Evolutionary conservation across 2,113 vertebrate species (phyloP).

Genomic region (Physeter macrocephalus): DNA sequence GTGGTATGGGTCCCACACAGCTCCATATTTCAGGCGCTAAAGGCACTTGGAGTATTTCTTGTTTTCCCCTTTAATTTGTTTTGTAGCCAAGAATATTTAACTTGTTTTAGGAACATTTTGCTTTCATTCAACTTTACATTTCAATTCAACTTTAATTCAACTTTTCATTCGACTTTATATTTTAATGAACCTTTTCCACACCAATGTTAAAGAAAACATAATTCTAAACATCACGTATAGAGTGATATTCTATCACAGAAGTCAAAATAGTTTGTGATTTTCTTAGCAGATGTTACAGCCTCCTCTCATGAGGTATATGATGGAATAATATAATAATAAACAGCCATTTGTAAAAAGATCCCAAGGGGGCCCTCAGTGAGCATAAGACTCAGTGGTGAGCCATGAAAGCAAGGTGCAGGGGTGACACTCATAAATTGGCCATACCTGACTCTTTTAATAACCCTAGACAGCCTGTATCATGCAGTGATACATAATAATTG

Average conservation of each 20-base stretch:
- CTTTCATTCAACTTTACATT: not conserved
- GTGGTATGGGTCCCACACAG: accelerated
- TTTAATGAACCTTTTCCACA: not conserved
- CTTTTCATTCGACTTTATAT: not conserved
- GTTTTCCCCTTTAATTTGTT: not conserved
- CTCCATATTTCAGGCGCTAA: not conserved
- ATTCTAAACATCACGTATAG: not conserved
- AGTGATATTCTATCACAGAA: not conserved
- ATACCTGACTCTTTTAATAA: slow-evolving; percentile 59
- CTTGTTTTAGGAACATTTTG: not conserved
- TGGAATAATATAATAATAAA: slow-evolving; percentile 76
- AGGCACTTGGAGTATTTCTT: not conserved
- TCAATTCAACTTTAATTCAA: slow-evolving; percentile 2
- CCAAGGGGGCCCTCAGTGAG: not conserved
- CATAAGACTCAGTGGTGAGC: slow-evolving; percentile 64
- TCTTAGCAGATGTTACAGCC: slow-evolving; percentile 38
- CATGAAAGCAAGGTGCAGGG: slow-evolving; percentile 55
- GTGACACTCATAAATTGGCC: slow-evolving; percentile 73
- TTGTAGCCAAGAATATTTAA: slow-evolving; percentile 5
- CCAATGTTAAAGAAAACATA: not conserved
- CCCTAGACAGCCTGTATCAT: slow-evolving; percentile 61
- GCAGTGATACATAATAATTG: slow-evolving; percentile 72
- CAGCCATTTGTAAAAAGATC: slow-evolving; percentile 65
- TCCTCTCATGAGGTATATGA: slow-evolving; percentile 53
- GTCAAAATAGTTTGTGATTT: slow-evolving; percentile 44